These are phyloP conservation scores for Chaetorhynchus papuensis DNA, from an alignment of 2,113 vertebrate species.

Conservation along the genomic window DNA sequence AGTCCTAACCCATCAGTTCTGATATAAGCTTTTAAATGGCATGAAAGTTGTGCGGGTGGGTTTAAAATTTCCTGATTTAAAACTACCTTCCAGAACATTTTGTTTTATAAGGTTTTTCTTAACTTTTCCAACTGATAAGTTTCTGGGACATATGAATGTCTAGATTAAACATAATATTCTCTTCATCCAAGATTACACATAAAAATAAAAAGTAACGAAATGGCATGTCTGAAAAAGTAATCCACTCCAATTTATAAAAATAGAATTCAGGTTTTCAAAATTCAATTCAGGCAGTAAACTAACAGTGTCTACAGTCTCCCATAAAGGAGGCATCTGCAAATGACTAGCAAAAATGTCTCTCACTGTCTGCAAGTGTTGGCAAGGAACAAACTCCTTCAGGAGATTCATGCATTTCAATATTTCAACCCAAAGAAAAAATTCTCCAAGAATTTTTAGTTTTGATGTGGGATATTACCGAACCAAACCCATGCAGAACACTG, in stretches of 20 bases:
- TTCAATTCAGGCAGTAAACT: conserved; percentile 34
- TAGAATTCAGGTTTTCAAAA: conserved; percentile 30
- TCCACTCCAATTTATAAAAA: conserved; percentile 14
- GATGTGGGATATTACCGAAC: not conserved
- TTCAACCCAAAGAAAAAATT: not conserved
- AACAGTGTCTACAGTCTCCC: conserved; percentile 1
- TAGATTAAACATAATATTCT: not conserved
- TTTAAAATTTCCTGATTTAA: conserved; percentile 35
- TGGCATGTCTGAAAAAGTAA: not conserved
- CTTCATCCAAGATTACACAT: not conserved
- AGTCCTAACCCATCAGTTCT: conserved; percentile 34
- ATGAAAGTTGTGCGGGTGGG: not conserved
- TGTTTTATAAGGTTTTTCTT: conserved; percentile 6
- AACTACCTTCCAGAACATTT: conserved; percentile 14
- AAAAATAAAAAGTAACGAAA: conserved; percentile 40
- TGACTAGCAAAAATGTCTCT: conserved; percentile 60
- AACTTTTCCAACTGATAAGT: conserved; percentile 11
- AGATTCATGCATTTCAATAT: conserved; percentile 24
- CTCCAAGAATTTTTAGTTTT: not conserved
- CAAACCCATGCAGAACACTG: not conserved
- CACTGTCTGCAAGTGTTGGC: conserved; percentile 50
- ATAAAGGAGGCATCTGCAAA: conserved; percentile 41
- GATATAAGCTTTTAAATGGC: conserved; percentile 29
- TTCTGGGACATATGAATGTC: conserved; percentile 2
- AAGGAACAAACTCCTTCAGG: conserved; percentile 37